These are phyloP conservation scores for Tenrec ecaudatus DNA, from an alignment of 2,113 vertebrate species.

Conservation along the genomic window DNA sequence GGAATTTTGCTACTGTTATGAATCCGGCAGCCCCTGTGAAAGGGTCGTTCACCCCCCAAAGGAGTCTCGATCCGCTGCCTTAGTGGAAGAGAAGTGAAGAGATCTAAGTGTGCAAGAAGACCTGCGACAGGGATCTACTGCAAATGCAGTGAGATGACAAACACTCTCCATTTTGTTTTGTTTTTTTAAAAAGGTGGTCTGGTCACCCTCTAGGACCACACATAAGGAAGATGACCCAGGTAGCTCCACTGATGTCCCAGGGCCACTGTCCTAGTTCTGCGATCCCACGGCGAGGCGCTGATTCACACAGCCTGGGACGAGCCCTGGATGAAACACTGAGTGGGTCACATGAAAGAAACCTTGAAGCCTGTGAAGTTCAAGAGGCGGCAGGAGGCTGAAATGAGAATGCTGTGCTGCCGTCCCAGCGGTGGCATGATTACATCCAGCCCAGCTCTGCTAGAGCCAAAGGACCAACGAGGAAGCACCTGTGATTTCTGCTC, in stretches of 20 bases:
- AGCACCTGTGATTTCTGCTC: neutral
- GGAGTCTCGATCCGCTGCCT: no score
- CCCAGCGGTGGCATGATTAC: neutral
- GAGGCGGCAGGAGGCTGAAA: neutral
- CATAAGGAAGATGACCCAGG: neutral
- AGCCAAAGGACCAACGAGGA: neutral
- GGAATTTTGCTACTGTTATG: no score
- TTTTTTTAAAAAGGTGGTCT: constrained; percentile 6
- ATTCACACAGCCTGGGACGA: neutral
- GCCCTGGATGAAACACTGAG: neutral
- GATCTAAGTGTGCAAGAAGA: constrained; percentile 6
- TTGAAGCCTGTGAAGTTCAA: neutral
- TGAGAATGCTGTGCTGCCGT: neutral
- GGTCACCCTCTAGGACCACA: neutral
- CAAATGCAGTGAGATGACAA: neutral
- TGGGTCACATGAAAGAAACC: neutral
- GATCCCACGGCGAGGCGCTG: neutral
- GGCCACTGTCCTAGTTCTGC: neutral
- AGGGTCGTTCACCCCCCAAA: no score
- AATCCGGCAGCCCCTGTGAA: no score
- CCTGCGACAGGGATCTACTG: neutral
- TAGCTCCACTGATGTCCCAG: neutral
- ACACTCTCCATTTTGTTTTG: neutral
- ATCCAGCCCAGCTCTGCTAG: neutral
- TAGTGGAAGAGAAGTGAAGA: neutral